Percentiles rank a stretch among this genome's conserved stretches.
These are phyloP conservation scores for Potamarius usumacintae DNA, from an alignment of 2,113 vertebrate genomes.

Conservation along the genomic window DNA sequence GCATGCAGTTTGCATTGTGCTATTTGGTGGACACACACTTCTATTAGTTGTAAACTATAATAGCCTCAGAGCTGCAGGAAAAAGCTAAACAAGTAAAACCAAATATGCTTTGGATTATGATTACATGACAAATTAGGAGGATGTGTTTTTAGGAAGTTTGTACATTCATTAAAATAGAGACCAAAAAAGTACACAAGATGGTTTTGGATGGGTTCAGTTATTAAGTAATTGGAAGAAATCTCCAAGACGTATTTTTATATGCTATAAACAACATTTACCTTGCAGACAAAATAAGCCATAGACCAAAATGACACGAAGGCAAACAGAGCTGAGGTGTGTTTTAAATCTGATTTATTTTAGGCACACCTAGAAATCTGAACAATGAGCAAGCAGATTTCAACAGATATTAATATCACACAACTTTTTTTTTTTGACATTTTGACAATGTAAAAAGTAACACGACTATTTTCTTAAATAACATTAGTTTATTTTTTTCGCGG, in stretches of 20 bases:
- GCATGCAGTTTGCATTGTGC: not conserved
- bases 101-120: not conserved
- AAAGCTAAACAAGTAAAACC: not conserved
- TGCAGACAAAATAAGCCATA: not conserved
- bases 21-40: not conserved
- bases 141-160: not conserved
- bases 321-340: constrained; percentile 10
- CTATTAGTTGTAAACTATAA: not conserved
- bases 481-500: no score
- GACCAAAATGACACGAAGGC: not conserved
- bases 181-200: not conserved
- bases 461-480: no score
- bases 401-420: not conserved
- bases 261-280: not conserved
- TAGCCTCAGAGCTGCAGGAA: not conserved
- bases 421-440: no score
- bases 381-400: constrained; percentile 3
- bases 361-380: constrained; percentile 5
- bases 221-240: not conserved
- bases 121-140: not conserved
- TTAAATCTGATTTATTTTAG: not conserved
- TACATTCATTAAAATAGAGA: not conserved
- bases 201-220: not conserved
- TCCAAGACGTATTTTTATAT: not conserved
- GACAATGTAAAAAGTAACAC: no score